Base-by-base conservation (phyloP, 2,888 invertebrate species). In the Nomada fabriciana region DNA sequence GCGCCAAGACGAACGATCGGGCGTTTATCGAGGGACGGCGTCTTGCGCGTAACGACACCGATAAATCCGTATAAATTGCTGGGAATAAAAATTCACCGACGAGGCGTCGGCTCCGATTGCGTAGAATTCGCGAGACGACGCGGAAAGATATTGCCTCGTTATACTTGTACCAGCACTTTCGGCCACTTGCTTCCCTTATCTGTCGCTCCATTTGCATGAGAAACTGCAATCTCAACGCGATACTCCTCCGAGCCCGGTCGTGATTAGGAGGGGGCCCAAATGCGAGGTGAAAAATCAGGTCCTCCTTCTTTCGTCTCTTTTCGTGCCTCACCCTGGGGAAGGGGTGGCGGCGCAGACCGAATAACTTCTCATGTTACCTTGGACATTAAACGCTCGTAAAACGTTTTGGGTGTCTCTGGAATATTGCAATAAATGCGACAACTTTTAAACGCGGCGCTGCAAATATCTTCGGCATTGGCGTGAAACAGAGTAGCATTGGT, bases 131-230 rank as follows among this genome's bases (percentile, higher is more conserved):
- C 20, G 11, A 71, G 68, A 43, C 63, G 36, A 3, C 63, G 18
- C 29, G 59, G 71, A 70, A 81, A 81, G 75, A 86, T 73, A 80
- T 86, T 70, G 64, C 83, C 83, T 82, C 81, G 77, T 88, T 81
- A 72, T 71, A 25, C 63, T 59, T 36, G 74, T 53, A 71, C 65
- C 70, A 59, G 76, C 70, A 73, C 63, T 81, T 76, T 74, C 60
- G 82, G 42, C 59, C 78, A 83, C 71, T 78, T 79, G 76, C 65
- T 64, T 65, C 50, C 60, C 67, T 86, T 86, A 86, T 86, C 86
- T 75, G 76, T 59, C 74, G 74, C 72, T 71, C 74, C 88, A 78
- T 86, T 85, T 83, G 72, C 73, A 79, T 77, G 82, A 84, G 74
- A 80, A 80, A 82, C 72, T 77, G 76, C 81, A 70, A 75, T 60